These are phyloP conservation scores for Macrostomum lignano DNA, from an alignment of 1,140 invertebrate species.

Conservation along the genomic window DNA sequence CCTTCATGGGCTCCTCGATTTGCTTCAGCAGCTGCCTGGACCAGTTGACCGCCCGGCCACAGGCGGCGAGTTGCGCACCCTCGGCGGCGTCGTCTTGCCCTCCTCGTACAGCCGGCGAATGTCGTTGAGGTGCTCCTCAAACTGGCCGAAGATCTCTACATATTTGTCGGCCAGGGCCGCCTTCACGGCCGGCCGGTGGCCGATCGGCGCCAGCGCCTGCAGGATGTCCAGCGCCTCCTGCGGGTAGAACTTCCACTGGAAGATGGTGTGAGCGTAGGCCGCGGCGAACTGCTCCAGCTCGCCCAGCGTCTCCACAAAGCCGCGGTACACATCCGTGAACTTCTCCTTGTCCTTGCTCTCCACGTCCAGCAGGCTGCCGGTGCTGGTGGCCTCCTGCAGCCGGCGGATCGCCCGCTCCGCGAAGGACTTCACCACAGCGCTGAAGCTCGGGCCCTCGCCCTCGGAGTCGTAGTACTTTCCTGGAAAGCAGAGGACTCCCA, in stretches of 20 bases:
- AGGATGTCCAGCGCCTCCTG: slow-evolving; percentile 20
- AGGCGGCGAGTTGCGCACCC: slow-evolving; percentile 20
- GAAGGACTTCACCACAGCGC: slow-evolving; percentile 14
- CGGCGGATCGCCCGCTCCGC: slow-evolving; percentile 14
- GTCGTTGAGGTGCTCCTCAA: slow-evolving; percentile 19
- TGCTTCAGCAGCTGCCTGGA: slow-evolving; percentile 17
- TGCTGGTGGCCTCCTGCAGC: slow-evolving; percentile 17
- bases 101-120: slow-evolving; percentile 20
- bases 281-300: slow-evolving; percentile 20
- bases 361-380: slow-evolving; percentile 24
- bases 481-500: slow-evolving; percentile 8
- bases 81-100: slow-evolving; percentile 19
- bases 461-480: slow-evolving; percentile 20
- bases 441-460: slow-evolving; percentile 19
- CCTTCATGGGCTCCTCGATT: slow-evolving; percentile 24
- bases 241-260: slow-evolving; percentile 22
- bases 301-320: slow-evolving; percentile 13
- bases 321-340: slow-evolving; percentile 19
- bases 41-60: slow-evolving; percentile 24
- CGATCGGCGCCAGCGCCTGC: slow-evolving; percentile 16
- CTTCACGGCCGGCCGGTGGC: slow-evolving; percentile 15
- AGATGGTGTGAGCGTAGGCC: slow-evolving; percentile 20
- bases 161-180: slow-evolving; percentile 21
- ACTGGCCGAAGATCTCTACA: slow-evolving; percentile 23
- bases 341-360: slow-evolving; percentile 23